Base-by-base conservation (phyloP, 2,888 invertebrate genomes). In the Bruchidius siliquastri region DNA sequence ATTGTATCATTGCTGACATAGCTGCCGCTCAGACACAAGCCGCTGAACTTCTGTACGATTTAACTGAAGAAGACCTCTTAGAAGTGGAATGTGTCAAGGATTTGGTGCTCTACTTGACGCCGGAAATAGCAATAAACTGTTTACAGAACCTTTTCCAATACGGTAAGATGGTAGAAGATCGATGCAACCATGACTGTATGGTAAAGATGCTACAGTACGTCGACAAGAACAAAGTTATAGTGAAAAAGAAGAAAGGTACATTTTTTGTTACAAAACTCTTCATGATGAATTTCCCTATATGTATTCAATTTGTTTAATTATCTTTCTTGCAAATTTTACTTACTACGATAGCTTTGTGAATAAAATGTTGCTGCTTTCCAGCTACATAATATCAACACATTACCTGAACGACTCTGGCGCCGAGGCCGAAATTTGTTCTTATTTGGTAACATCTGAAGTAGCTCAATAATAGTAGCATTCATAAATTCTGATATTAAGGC, bases 71-170 rank as follows among this genome's bases (percentile, higher is more conserved):
- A 70, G 74, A 81, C 69, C 67, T 81, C 68, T 73, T 82, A 13
- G 77, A 81, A 18, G 76, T 82, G 49, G 79, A 82, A 32, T 72
- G 74, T 67, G 72, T 81, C 2, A 76, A 78, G n/a, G 75, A 73
- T 67, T 77, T 85, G 71, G 80, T 81, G 4, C 77, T 80, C 72
- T 83, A 82, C 74, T 72, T 85, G 6, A 81, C 79, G 0, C 74
- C 81, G 0, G 72, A 79, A 13, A 76, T 78, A 22, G 79, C 78
- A 8, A 1, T 82, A 4, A 67, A 75, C 18, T 78, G 79, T 68
- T 70, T 83, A 0, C 80, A 83, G 76, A 22, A 80, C 2, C 76
- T 85, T 1, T 79, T 84, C 26, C 73, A 82, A 18, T 73, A 75
- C 22, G 77, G 74, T 6, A 74, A 49, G 67, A 75, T 82, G 0